These are phyloP conservation scores for Forbesichthys papilliferus DNA, from an alignment of 2,113 vertebrate genomes.

Conservation along the genomic window DNA sequence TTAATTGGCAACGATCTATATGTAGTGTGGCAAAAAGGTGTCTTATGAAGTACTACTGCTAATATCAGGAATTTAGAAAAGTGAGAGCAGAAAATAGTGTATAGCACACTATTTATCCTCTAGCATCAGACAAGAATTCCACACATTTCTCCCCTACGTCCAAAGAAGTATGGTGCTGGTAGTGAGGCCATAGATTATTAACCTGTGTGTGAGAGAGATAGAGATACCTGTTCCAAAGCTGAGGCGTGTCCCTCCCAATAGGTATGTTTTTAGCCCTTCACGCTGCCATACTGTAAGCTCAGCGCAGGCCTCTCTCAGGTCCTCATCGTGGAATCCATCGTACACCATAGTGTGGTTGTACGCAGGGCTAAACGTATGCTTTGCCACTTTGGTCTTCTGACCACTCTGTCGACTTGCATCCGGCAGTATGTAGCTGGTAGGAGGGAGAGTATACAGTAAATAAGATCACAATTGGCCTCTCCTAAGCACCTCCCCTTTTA, in stretches of 20 bases:
- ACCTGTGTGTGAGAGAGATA: not conserved
- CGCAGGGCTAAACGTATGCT: constrained; percentile 82
- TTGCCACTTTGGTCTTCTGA: constrained; percentile 87
- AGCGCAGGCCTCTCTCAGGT: constrained; percentile 88
- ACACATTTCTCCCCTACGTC: too few species aligned
- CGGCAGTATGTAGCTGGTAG: constrained; percentile 86
- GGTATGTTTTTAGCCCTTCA: constrained; percentile 76
- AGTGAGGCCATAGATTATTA: too few species aligned
- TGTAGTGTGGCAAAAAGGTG: too few species aligned
- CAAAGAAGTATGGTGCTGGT: too few species aligned
- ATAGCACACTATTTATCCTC: too few species aligned
- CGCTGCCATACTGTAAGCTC: constrained; percentile 93
- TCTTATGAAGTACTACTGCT: too few species aligned
- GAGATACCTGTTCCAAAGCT: constrained; percentile 88
- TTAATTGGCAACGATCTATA: too few species aligned
- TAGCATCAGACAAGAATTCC: too few species aligned
- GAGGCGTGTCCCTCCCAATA: constrained; percentile 87
- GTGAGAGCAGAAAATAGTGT: too few species aligned
- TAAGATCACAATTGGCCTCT: too few species aligned
- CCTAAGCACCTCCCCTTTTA: too few species aligned
- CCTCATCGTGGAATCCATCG: constrained; percentile 86
- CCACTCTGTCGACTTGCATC: constrained; percentile 87
- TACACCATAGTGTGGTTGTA: constrained; percentile 99
- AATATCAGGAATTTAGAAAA: too few species aligned
- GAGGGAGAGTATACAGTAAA: not conserved